Base-by-base conservation (phyloP, 2,888 invertebrate species). In the Aphidoletes aphidimyza region DNA sequence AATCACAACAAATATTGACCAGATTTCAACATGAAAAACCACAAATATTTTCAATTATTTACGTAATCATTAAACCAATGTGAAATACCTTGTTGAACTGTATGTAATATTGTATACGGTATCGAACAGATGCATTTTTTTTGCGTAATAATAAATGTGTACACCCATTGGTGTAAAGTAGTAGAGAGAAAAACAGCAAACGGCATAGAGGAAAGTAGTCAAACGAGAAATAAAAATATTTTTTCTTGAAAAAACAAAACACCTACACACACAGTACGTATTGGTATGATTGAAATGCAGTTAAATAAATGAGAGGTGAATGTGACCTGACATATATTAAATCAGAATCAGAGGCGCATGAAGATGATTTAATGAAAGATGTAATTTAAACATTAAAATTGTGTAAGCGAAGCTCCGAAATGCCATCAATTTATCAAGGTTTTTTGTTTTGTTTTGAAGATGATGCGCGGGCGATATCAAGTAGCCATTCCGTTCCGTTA, bases 111-210 rank as follows among this genome's bases (percentile, higher is more conserved):
- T 54, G 30, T 69, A 14, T 42, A 69, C 69, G 69, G 69, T 34
- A 69, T 69, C 11, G 69, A 69, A 69, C 69, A 34, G 69, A 69
- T 69, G 69, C 69, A 69, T 5, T 69, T 69, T n/a, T n/a, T n/a
- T 69, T 54, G 22, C 11, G 3, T 54, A 26, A 54, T 26, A 17
- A 54, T n/a, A n/a, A n/a, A n/a, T 54, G n/a, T 26, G 26, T 54
- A 26, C 54, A 54, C 26, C 22, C 26, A 69, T 30, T 26, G 69
- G 34, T 30, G 30, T 11, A 14, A 69, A 30, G 14, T 9, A 6
- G 14, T 6, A 30, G 14, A 26, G 3, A 47, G 17, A 47, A 47
- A 19, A 47, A 69, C 30, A 14, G 30, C 30, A 22, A 54, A 22
- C n/a, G 22, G 22, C 22, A 9, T 22, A 22, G 54, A 54, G 22